Evolutionary conservation across 2,888 invertebrate species (phyloP), one percentile per base, ranked within the genome.

Genomic region (Archaeoteleia sp.): DNA sequence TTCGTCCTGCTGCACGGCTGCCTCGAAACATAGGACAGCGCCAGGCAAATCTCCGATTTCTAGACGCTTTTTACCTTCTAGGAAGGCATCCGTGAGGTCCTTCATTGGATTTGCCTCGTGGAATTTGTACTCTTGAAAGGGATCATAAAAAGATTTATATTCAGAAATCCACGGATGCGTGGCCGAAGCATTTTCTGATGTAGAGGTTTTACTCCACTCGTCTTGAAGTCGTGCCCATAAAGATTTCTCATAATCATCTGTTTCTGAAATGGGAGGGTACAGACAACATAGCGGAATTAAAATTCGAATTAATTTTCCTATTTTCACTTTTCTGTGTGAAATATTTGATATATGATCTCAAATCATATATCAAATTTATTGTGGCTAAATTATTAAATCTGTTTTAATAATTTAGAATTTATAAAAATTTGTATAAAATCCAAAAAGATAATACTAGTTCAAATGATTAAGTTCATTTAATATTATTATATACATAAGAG

Each of bases 11-110:
- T 94, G 93, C 1, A 92, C 96, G 6, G 98, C 97, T 45, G 96
- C 95, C 87, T 99, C 99, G 87, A 99, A 98, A 79, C 97, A 94
- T 15, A 98, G 86, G 0, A 97, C 97, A 9, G 99, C 98, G 74
- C 96, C 95, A 20, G 98, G 96, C 71, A 98, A 89, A 86, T 98
- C 98, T 6, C 97, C 97, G 74, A 90, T 90, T 76, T 90, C 90
- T 70, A 98, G 86, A 81, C 93, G 92, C 75, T 91, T 90, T 81
- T 95, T 92, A 0, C 97, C 98, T 76, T 94, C 92, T 82, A 93
- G 92, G 62, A 97, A 89, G 0, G 96, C 93, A 87, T 94, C 91
- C 46, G 89, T 88, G 70, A 91, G 86, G 76, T 93, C 91, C 42
- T 89, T 86, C 91, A 96, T 92, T 7, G 95, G 93, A 88, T 98